A percentile compares a stretch with the other conserved stretches of the same genome.
Evolutionary conservation across 1,140 invertebrate species (phyloP).

Genomic region (Anastrepha obliqua): DNA sequence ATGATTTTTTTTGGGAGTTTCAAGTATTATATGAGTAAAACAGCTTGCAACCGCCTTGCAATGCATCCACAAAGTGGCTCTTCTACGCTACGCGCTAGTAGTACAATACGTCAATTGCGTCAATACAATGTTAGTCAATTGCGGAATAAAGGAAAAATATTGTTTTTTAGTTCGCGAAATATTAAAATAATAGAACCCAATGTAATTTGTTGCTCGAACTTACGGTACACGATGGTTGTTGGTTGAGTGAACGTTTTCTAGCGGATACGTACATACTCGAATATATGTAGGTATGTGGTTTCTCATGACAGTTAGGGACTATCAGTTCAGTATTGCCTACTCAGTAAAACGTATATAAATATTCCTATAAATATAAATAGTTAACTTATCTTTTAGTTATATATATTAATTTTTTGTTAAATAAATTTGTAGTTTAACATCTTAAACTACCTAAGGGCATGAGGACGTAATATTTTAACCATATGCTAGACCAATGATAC

Average conservation of each 20-base stretch:
- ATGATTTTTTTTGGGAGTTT: neutral
- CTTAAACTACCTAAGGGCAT: slow-evolving; percentile 19
- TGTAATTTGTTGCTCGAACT: neutral
- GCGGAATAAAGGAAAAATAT: neutral
- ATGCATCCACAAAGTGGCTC: too few relatives aligned
- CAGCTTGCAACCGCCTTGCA: too few relatives aligned
- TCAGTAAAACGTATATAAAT: slow-evolving; percentile 60
- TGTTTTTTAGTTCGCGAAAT: too few relatives aligned
- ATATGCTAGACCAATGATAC: neutral
- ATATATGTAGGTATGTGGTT: slow-evolving; percentile 1
- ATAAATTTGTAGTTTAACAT: slow-evolving; percentile 14
- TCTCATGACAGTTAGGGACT: slow-evolving; percentile 20
- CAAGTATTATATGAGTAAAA: too few relatives aligned
- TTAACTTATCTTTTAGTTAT: slow-evolving; percentile 46
- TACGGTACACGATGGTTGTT: neutral
- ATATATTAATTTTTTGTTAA: slow-evolving; percentile 2
- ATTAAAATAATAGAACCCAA: too few relatives aligned
- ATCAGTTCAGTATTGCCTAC: slow-evolving; percentile 40
- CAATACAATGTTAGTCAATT: neutral
- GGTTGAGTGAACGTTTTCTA: slow-evolving; percentile 7
- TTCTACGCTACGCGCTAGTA: too few relatives aligned
- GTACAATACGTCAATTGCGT: too few relatives aligned
- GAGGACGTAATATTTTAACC: slow-evolving; percentile 17
- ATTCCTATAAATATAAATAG: slow-evolving; percentile 58
- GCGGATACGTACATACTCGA: neutral